Evolutionary conservation across 2,888 invertebrate species (phyloP).

Genomic region (Anoplius nigerrimus): DNA sequence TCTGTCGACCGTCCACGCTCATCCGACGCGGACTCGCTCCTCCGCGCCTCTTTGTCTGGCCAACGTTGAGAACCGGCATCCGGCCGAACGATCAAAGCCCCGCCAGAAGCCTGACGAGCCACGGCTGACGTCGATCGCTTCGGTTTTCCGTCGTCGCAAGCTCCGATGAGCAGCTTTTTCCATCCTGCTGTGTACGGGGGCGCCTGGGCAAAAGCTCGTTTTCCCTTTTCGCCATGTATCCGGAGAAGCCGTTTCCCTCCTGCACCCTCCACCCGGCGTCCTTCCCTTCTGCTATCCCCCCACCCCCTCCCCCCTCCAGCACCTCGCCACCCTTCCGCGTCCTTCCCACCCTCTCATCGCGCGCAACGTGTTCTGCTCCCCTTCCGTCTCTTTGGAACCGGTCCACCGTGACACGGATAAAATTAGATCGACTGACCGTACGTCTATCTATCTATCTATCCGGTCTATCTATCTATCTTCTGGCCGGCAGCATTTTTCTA

Average conservation of each 20-base stretch:
- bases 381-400: slow-evolving; percentile 21
- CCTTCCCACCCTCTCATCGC: background rate
- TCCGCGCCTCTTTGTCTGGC: background rate
- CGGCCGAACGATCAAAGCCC: slow-evolving; percentile 60
- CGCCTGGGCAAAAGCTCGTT: slow-evolving; percentile 42
- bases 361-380: no score
- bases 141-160: slow-evolving; percentile 59
- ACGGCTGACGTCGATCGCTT: slow-evolving; percentile 58
- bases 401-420: slow-evolving; percentile 50
- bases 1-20: background rate
- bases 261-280: no score
- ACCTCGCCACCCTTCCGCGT: no score
- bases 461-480: slow-evolving; percentile 41
- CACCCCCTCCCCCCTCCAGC: background rate
- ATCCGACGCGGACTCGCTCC: background rate
- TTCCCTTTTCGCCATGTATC: slow-evolving; percentile 47
- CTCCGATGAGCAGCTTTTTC: slow-evolving; percentile 64
- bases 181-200: slow-evolving; percentile 44
- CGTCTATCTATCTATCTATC: slow-evolving; percentile 37
- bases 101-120: slow-evolving; percentile 47
- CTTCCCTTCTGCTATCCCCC: no score
- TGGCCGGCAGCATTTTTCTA: slow-evolving; percentile 39
- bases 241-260: slow-evolving; percentile 3
- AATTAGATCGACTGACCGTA: slow-evolving; percentile 55
- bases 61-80: slow-evolving; percentile 24